Conservation (phyloP, 2,113 vertebrate genomes). For the Hyperopisus bebe region DNA sequence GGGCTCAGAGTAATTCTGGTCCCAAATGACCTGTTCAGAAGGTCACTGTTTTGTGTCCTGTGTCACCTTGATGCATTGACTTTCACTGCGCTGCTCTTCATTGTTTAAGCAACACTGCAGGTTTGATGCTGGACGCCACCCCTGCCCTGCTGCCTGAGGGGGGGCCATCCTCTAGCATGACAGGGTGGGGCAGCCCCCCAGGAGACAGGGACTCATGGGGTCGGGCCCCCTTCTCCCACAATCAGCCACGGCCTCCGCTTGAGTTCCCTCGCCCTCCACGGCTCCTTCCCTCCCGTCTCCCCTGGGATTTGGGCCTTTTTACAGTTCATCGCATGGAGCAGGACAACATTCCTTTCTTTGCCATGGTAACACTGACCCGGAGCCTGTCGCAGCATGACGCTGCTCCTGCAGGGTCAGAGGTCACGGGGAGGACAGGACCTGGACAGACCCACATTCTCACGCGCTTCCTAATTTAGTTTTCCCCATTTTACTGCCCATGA, state of each 20-base stretch:
- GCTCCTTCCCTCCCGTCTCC: conserved; percentile 32
- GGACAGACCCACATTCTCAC: neutral
- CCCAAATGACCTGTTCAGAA: neutral
- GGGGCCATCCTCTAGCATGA: neutral
- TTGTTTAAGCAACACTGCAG: neutral
- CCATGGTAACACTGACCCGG: conserved; percentile 26
- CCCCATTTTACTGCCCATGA: neutral
- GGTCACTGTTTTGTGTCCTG: neutral
- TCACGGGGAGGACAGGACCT: neutral
- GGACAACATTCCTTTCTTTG: conserved; percentile 24
- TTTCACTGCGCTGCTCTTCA: neutral
- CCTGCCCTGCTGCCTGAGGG: neutral
- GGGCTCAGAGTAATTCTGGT: neutral
- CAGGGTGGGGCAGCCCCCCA: neutral
- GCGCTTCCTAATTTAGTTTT: neutral
- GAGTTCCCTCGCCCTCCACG: conserved; percentile 29
- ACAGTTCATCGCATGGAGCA: conserved; percentile 30
- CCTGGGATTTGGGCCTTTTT: neutral
- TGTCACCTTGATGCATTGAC: neutral
- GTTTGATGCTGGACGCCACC: neutral
- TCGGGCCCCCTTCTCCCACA: neutral
- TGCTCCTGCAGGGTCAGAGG: neutral
- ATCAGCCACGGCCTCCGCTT: conserved; percentile 21
- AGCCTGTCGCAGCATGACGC: neutral
- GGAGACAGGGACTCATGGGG: neutral